Conservation (phyloP, 2,113 vertebrate genomes). For the Isurus oxyrinchus region DNA sequence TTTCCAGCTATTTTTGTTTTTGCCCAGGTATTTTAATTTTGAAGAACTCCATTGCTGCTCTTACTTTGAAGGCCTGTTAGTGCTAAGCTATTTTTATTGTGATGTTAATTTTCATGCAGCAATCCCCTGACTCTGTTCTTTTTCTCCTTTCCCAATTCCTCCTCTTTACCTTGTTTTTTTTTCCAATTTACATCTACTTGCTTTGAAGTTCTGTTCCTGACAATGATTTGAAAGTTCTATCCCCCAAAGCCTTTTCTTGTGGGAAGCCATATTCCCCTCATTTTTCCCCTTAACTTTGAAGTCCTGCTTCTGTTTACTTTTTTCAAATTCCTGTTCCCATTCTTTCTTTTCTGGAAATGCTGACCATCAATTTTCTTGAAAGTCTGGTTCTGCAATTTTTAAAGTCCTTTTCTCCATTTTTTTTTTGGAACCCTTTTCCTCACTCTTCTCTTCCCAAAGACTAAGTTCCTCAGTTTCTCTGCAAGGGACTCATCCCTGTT, state of each 20-base stretch:
- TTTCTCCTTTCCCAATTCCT: not conserved
- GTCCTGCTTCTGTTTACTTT: not conserved
- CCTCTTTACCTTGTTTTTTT: not conserved
- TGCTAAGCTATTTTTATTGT: not conserved
- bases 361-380: not conserved
- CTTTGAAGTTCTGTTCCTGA: not conserved
- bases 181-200: not conserved
- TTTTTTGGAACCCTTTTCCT: not conserved
- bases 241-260: not conserved
- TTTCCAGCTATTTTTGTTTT: too few relatives aligned
- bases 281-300: not conserved
- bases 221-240: not conserved
- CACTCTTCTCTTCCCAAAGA: not conserved
- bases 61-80: not conserved
- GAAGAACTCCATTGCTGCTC: not conserved
- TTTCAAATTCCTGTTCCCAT: not conserved
- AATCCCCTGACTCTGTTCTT: not conserved
- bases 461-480: not conserved
- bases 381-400: not conserved
- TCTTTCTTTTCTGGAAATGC: not conserved
- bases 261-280: not conserved
- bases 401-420: not conserved
- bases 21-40: not conserved
- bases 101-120: not conserved
- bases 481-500: not conserved